These are phyloP conservation scores for Erpornis zantholeuca DNA, from an alignment of 2,113 vertebrate species.

Conservation along the genomic window DNA sequence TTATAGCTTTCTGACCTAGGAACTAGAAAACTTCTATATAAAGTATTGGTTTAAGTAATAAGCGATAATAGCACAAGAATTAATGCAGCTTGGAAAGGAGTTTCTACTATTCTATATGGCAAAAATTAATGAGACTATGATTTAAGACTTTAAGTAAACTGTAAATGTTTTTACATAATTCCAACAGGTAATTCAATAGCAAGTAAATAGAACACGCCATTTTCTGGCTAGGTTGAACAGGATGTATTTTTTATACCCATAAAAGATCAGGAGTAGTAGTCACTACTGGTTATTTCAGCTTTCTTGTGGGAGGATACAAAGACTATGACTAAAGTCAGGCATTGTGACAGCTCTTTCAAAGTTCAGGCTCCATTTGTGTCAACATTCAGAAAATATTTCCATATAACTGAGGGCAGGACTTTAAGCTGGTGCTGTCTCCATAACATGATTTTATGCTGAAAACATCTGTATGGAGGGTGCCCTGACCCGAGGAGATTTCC, in stretches of 20 bases:
- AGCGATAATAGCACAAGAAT: not conserved
- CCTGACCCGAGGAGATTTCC: not conserved
- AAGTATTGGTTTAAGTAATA: not conserved
- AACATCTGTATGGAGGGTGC: rapidly evolving
- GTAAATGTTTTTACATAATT: not conserved
- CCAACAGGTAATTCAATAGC: not conserved
- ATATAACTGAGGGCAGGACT: not conserved
- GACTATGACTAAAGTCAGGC: not conserved
- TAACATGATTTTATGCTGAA: not conserved
- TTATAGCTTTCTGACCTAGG: not conserved
- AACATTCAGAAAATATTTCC: not conserved
- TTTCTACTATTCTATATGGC: not conserved
- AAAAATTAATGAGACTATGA: not conserved
- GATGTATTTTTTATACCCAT: not conserved
- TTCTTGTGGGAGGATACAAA: not conserved
- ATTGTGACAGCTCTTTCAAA: not conserved
- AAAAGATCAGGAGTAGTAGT: not conserved
- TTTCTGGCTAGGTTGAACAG: not conserved
- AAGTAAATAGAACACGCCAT: not conserved
- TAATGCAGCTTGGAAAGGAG: not conserved
- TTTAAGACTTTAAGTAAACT: not conserved
- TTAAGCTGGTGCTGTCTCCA: not conserved
- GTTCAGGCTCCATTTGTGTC: not conserved
- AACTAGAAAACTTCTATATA: not conserved
- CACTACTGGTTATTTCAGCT: not conserved